phyloP scores from a whole-genome alignment of 2,888 invertebrate species.

The Ellobium chinense region DNA sequence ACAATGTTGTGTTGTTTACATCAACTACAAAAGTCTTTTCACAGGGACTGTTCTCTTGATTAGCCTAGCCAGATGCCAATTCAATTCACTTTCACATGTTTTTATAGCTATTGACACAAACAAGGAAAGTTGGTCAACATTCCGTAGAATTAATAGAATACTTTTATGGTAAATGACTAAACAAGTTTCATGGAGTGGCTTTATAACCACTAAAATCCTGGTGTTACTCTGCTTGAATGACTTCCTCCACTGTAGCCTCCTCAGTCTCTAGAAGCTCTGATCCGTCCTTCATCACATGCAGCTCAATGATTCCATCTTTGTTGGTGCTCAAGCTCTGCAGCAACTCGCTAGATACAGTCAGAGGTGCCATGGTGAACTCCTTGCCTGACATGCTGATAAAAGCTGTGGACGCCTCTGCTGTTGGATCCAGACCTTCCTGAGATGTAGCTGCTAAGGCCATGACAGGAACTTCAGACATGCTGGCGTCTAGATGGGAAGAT shows the following conservation, averaged over 20 bases:
- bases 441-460: slow-evolving; percentile 15
- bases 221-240: slow-evolving; percentile 29
- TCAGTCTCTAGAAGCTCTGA: slow-evolving; percentile 17
- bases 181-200: too few relatives aligned
- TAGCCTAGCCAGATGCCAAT: too few relatives aligned
- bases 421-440: slow-evolving; percentile 17
- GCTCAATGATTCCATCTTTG: slow-evolving; percentile 44
- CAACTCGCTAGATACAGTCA: slow-evolving; percentile 28
- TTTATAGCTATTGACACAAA: too few relatives aligned
- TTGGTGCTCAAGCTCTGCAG: slow-evolving; percentile 22
- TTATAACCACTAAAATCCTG: too few relatives aligned
- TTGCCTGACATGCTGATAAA: slow-evolving; percentile 38
- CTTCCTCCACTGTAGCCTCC: slow-evolving; percentile 20
- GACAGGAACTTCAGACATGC: slow-evolving; percentile 16
- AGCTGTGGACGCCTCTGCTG: slow-evolving; percentile 9
- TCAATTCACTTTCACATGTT: too few relatives aligned
- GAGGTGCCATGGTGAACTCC: slow-evolving; percentile 31
- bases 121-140: too few relatives aligned
- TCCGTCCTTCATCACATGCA: slow-evolving; percentile 33
- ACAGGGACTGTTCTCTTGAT: too few relatives aligned
- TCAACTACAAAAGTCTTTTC: too few relatives aligned
- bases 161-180: too few relatives aligned
- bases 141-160: too few relatives aligned
- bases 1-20: too few relatives aligned
- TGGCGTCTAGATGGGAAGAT: not conserved